These are phyloP conservation scores for Zaprionus inermis DNA, from an alignment of 1,140 invertebrate genomes.

Conservation along the genomic window DNA sequence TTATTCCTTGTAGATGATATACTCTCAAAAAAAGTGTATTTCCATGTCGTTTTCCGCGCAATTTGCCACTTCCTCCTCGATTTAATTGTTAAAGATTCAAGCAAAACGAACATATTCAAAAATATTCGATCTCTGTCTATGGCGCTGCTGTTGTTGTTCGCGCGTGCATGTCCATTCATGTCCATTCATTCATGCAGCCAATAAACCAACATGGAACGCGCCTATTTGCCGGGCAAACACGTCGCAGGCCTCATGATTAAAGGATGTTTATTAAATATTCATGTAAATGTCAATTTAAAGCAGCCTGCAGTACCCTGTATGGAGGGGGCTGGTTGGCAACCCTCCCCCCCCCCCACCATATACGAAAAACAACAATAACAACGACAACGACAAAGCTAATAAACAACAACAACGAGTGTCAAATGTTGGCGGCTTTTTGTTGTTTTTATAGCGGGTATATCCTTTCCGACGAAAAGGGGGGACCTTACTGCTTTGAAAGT, in stretches of 20 bases:
- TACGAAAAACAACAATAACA: conserved; percentile 4
- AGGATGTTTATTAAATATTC: conserved; percentile 83
- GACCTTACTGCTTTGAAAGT: conserved; percentile 44
- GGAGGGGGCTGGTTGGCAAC: background rate
- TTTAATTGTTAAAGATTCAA: conserved; percentile 16
- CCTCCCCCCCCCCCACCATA: background rate
- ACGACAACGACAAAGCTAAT: conserved; percentile 4
- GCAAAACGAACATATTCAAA: background rate
- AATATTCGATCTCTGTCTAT: conserved; percentile 1
- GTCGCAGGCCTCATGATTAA: conserved; percentile 66
- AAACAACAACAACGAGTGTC: conserved; percentile 47
- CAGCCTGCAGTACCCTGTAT: conserved; percentile 32
- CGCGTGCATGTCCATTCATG: conserved; percentile 19
- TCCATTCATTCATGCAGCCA: conserved; percentile 30
- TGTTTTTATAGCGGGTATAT: conserved; percentile 64
- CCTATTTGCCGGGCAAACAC: conserved; percentile 43
- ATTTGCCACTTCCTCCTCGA: background rate
- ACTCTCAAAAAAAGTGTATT: background rate
- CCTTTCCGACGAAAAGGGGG: conserved; percentile 16
- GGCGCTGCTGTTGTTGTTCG: background rate
- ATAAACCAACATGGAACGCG: conserved; percentile 43
- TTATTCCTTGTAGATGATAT: background rate
- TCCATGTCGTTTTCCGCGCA: background rate
- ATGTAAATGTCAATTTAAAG: conserved; percentile 84
- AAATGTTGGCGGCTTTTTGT: conserved; percentile 67